Base-by-base conservation (phyloP, 2,888 invertebrate species). In the Lasioglossum marginatum region DNA sequence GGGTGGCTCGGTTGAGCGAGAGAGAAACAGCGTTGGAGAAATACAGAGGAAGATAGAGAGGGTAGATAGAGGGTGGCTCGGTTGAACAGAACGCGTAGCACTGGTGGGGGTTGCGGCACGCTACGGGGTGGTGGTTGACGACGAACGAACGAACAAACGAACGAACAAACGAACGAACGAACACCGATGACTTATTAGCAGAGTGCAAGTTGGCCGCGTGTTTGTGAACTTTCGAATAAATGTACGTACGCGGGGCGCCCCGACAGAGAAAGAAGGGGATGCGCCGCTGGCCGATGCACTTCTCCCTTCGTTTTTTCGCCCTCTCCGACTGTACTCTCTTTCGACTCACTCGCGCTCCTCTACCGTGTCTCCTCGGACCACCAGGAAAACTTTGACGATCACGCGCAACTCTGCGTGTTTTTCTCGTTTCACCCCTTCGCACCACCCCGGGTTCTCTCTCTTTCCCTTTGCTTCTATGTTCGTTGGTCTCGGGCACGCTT, bases 111-210 rank as follows among this genome's bases (percentile, higher is more conserved):
- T 3, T 87, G 87, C 86, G 87, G 81, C 81, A 83, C 86, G 52
- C 82, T 83, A 45, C 80, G 27, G 87, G 87, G 87, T 86, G 87
- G 87, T 86, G 87, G 87, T 87, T 83, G 87, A 83, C 87, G 87
- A 87, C 87, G 86, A 84, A 87, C 83, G 83, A 82, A 82, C 78
- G 76, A 77, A 80, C 77, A 83, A 60, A 60, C 60, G 79, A 87
- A 87, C 86, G 85, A 77, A 80, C 77, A 83, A 60, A 60, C 60
- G 79, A 87, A 87, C 86, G 85, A 88, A 88, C 90, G 90, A 90
- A 86, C 88, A 85, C 88, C 90, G 88, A 92, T 89, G 90, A 91
- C 91, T 92, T 92, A 91, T 91, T 90, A 90, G 89, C 88, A 85
- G 86, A 87, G 88, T 91, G 88, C 88, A 88, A 90, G 85, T 85